phyloP scores from a whole-genome alignment of 2,888 invertebrate genomes.

The Mongoloraphidia duomilia region DNA sequence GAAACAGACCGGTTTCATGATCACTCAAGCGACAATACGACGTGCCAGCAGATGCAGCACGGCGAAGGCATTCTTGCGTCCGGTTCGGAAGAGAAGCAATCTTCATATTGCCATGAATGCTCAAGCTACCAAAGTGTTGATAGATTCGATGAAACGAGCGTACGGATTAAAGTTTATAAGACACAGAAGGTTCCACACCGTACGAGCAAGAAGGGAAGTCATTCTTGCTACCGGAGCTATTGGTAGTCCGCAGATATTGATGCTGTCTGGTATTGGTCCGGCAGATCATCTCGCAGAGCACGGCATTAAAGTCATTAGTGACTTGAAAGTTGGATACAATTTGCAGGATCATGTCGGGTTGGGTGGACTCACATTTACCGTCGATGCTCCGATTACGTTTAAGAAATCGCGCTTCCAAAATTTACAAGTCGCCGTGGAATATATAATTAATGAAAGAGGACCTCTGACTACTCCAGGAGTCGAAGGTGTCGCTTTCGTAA shows the following conservation, averaged over 20 bases:
- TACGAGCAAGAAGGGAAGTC: conserved; percentile 64
- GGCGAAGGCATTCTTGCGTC: conserved; percentile 74
- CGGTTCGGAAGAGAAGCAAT: conserved; percentile 61
- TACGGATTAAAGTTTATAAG: conserved; percentile 62
- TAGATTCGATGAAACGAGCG: conserved; percentile 53
- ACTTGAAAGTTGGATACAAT: conserved; percentile 68
- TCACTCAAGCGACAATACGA: conserved; percentile 71
- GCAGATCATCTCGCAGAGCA: conserved; percentile 56
- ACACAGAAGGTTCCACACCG: conserved; percentile 46
- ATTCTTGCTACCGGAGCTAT: conserved; percentile 79
- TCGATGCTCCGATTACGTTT: conserved; percentile 67
- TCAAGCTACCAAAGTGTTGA: conserved; percentile 56
- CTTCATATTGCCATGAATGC: conserved; percentile 66
- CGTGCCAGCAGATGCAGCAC: conserved; percentile 77
- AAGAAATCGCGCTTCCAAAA: conserved; percentile 65
- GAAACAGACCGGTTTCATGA: conserved; percentile 73
- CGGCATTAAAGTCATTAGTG: conserved; percentile 56
- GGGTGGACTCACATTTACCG: conserved; percentile 69
- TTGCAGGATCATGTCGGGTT: conserved; percentile 80
- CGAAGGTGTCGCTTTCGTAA: conserved; percentile 76
- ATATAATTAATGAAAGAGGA: conserved; percentile 65
- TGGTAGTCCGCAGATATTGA: conserved; percentile 75
- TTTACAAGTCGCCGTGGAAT: conserved; percentile 63
- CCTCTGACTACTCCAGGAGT: conserved; percentile 69
- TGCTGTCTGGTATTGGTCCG: conserved; percentile 83